Evolutionary conservation across 35 echinoderm and acorn worm genomes (phyloP), one percentile per base, ranked within the genome.

Genomic region (Lytechinus variegatus): DNA sequence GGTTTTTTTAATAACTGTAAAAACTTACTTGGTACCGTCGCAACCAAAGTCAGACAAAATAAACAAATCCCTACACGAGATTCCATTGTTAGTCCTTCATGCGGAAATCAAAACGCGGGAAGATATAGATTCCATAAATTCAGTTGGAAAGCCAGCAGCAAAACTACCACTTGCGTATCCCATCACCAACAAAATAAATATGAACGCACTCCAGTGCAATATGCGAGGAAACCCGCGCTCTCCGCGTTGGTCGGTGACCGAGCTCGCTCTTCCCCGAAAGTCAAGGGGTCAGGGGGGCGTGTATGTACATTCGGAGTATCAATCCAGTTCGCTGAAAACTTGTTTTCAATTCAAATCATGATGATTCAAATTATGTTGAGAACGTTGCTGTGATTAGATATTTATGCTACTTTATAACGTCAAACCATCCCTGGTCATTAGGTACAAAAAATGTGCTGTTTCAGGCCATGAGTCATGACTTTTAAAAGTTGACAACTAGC

Each of bases 241-340:
- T 44, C 10, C 52, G 28, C 88, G 88, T 90, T 90, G 88, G 88
- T 90, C 88, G 88, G 52, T 54, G 52, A 54, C 88, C 88, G 28
- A 13, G 88, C 16, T 14, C 9, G 52, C 88, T 52, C 88, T 90
- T 13, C 66, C 29, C 88, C 88, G 88, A 90, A 90, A 90, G 88
- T 90, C 88, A 90, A 90, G 27, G 88, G 88, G 88, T 90, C 88
- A 90, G 52, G 88, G 88, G 88, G 88, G 88, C 88, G 88, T 90
- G 52, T 52, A 90, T 24, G 16, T 79, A 24, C 66, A 2, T 44
- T 44, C 33, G 33, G 33, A 44, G 33, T 44, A 44, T 44, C 33
- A 44, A 44, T 44, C 33, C 33, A 44, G 33, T 44, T 44, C 33
- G 33, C 33, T 44, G 33, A 44, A 44, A 44, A 44, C 33, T 44